Conservation (phyloP, 1,140 invertebrate genomes). For the Drosophila ficusphila region DNA sequence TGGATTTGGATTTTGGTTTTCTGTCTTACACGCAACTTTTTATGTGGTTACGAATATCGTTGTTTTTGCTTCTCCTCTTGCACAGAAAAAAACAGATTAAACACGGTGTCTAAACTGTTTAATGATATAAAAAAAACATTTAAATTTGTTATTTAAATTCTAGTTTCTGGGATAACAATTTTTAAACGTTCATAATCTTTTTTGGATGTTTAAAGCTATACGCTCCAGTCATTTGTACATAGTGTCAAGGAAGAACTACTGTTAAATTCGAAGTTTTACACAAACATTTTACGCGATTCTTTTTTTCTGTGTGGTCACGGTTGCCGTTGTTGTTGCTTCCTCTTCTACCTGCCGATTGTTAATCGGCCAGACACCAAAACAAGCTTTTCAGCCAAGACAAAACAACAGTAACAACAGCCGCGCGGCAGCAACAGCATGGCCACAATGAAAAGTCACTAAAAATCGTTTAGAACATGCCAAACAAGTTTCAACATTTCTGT, state of each 20-base stretch:
- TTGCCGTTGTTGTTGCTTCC: slow-evolving; percentile 34
- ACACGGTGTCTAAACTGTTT: too few species aligned
- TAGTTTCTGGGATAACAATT: too few species aligned
- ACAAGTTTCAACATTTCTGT: slow-evolving; percentile 71
- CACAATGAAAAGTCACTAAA: slow-evolving; percentile 62
- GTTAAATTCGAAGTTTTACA: too few species aligned
- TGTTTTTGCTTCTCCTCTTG: slow-evolving; percentile 18
- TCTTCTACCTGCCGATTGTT: slow-evolving; percentile 70
- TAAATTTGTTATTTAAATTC: not conserved
- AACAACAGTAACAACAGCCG: slow-evolving; percentile 24
- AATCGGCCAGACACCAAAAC: slow-evolving; percentile 72
- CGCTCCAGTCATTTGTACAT: too few species aligned
- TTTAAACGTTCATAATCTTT: too few species aligned
- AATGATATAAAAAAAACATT: not conserved
- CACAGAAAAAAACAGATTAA: not conserved
- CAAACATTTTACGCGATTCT: too few species aligned
- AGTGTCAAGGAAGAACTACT: too few species aligned
- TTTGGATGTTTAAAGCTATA: too few species aligned
- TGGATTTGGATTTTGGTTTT: slow-evolving; percentile 39
- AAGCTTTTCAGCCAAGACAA: slow-evolving; percentile 54
- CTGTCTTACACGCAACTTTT: slow-evolving; percentile 58
- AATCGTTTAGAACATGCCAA: slow-evolving; percentile 76
- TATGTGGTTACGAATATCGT: slow-evolving; percentile 16
- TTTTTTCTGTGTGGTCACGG: slow-evolving; percentile 20
- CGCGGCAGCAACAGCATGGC: slow-evolving; percentile 14